A percentile compares a stretch with the other conserved stretches of the same genome.
phyloP scores from a whole-genome alignment of 2,113 vertebrate species.

The Saimiri boliviensis region DNA sequence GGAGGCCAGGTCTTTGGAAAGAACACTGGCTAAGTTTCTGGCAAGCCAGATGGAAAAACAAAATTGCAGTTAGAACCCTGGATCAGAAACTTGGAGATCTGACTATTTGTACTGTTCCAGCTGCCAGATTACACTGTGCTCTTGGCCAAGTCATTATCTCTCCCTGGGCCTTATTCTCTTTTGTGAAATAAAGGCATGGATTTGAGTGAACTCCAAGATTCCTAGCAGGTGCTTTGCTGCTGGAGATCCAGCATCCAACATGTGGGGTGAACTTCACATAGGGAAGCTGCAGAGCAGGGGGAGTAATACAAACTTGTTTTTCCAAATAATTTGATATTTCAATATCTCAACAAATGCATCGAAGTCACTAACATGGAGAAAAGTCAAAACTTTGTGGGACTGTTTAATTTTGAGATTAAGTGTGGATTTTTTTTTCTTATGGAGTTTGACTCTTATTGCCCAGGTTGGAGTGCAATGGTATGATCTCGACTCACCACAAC shows the following conservation, averaged over 20 bases:
- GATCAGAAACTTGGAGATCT: neutral
- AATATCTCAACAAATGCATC: neutral
- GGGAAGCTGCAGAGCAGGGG: neutral
- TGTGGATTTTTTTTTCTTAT: too few species aligned
- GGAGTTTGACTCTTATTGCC: too few species aligned
- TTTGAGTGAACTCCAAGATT: neutral
- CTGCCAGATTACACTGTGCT: neutral
- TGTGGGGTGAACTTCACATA: neutral
- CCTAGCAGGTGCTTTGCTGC: neutral
- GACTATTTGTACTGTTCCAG: neutral
- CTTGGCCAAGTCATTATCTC: neutral
- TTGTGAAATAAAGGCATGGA: neutral
- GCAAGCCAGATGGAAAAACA: neutral
- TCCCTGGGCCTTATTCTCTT: neutral
- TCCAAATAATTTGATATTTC: neutral
- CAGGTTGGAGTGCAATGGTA: too few species aligned
- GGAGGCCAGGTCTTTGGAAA: conserved; percentile 17
- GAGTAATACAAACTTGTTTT: neutral
- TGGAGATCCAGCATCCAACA: neutral
- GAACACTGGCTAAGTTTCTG: conserved; percentile 1
- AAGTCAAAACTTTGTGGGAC: neutral
- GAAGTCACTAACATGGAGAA: neutral
- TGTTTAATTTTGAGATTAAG: neutral
- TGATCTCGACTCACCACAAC: too few species aligned
- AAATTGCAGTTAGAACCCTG: neutral